phyloP scores from a whole-genome alignment of 1,140 invertebrate species.

The Theocolax elegans region DNA sequence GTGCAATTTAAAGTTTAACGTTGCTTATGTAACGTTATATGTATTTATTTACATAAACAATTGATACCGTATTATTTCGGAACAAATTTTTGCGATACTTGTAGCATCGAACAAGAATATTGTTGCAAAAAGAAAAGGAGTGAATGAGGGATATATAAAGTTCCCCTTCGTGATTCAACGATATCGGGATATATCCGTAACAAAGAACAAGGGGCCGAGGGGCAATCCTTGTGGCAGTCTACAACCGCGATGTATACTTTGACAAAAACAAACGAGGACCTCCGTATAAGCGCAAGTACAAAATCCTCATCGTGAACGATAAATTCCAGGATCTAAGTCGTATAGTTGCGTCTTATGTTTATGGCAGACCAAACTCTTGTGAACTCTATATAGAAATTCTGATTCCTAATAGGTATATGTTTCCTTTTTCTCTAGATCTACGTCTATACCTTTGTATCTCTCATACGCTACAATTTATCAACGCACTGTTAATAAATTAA shows the following conservation, averaged over 20 bases:
- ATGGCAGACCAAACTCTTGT: not conserved
- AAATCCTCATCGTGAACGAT: slow-evolving; percentile 25
- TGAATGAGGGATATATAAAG: not conserved
- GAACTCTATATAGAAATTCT: too few species aligned
- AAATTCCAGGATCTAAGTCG: slow-evolving; percentile 29
- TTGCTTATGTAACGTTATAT: too few species aligned
- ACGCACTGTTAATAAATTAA: too few species aligned
- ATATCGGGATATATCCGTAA: slow-evolving; percentile 9
- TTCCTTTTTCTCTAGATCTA: not conserved
- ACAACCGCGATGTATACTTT: not conserved
- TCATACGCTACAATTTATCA: too few species aligned
- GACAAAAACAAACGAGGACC: slow-evolving; percentile 28
- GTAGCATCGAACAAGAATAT: too few species aligned
- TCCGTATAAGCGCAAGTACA: slow-evolving; percentile 7
- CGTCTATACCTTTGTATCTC: not conserved
- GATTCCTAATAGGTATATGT: too few species aligned
- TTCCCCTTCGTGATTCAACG: not conserved
- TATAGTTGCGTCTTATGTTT: not conserved
- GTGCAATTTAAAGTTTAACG: too few species aligned
- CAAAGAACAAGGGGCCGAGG: slow-evolving; percentile 6
- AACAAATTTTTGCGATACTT: too few species aligned
- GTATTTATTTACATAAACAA: too few species aligned
- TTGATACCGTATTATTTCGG: too few species aligned
- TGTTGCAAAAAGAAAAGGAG: too few species aligned
- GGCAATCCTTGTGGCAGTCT: not conserved